Evolutionary conservation across 2,888 invertebrate species (phyloP), one percentile per base, ranked within the genome.

Genomic region (Crioceris asparagi): DNA sequence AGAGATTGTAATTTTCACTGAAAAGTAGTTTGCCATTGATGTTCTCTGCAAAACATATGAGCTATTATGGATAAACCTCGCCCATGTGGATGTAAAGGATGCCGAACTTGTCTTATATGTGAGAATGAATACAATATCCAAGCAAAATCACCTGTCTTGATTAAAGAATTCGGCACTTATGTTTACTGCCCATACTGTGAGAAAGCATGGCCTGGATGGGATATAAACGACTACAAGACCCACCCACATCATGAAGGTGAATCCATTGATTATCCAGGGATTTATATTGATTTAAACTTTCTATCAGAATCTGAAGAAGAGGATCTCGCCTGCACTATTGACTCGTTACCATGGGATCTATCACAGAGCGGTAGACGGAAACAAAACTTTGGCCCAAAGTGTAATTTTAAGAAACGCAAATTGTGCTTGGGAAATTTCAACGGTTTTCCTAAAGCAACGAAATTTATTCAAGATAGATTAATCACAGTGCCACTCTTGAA

Each of bases 361-460:
- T 97, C 97, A 0, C 97, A 97, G 63, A 96, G 94, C 61, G 97
- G 97, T 1, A 72, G 97, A 35, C 74, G 90, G 39, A 98, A 98
- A 62, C 96, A 96, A 75, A 98, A 98, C 64, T 97, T 80, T 65
- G 98, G 98, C 1, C 98, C 98, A 1, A 96, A 94, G 67, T 92
- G 94, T 7, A 98, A 98, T 65, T 98, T 99, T 61, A 97, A 94
- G 60, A 91, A 88, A 62, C 78, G 77, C 51, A 93, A 88, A 63
- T 64, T 94, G 5, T 77, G 74, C 41, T 50, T 75, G 12, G 87
- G 83, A 0, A 63, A 69, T n/a, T 97, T 96, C 59, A 65, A 71
- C 27, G 94, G 98, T 0, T 88, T 94, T 64, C 97, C 97, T 1
- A 59, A 61, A 15, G 83, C 75, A 59, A 82, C 90, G 0, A 73